Conservation (phyloP, 2,888 invertebrate species). For the Trissoscelio sp. region DNA sequence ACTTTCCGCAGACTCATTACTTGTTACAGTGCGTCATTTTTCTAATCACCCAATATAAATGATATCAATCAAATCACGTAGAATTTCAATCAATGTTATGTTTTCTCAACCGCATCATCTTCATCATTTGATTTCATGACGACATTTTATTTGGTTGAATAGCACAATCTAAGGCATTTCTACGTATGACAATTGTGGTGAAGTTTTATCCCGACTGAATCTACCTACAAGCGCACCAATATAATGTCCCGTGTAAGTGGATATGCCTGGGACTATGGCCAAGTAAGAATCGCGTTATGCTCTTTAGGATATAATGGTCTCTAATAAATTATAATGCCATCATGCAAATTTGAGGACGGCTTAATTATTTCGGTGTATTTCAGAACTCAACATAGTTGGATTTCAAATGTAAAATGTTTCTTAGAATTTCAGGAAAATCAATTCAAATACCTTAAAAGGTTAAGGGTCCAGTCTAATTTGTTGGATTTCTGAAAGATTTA, state of each 20-base stretch:
- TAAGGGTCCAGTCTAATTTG: no score
- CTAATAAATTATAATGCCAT: constrained; percentile 32
- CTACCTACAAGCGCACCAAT: constrained; percentile 73
- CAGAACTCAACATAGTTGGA: no score
- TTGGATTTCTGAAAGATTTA: no score
- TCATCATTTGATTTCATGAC: not conserved
- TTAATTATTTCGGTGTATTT: no score
- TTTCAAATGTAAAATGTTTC: no score
- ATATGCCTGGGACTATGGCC: constrained; percentile 81
- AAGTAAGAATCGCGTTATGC: constrained; percentile 38
- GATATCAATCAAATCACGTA: not conserved
- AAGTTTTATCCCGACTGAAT: constrained; percentile 74
- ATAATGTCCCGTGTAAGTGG: constrained; percentile 81
- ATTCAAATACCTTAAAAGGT: no score
- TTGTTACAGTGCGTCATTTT: not conserved
- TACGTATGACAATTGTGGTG: constrained; percentile 57
- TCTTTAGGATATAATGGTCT: constrained; percentile 16
- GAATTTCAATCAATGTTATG: not conserved
- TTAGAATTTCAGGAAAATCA: no score
- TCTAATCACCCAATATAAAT: not conserved
- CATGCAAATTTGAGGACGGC: constrained; percentile 21
- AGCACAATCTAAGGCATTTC: constrained; percentile 42
- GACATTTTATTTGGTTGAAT: not conserved
- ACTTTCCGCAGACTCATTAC: constrained; percentile 21
- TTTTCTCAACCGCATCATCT: not conserved